Base-by-base conservation (phyloP, 23 tunicate genomes). In the Corella eumyota region DNA sequence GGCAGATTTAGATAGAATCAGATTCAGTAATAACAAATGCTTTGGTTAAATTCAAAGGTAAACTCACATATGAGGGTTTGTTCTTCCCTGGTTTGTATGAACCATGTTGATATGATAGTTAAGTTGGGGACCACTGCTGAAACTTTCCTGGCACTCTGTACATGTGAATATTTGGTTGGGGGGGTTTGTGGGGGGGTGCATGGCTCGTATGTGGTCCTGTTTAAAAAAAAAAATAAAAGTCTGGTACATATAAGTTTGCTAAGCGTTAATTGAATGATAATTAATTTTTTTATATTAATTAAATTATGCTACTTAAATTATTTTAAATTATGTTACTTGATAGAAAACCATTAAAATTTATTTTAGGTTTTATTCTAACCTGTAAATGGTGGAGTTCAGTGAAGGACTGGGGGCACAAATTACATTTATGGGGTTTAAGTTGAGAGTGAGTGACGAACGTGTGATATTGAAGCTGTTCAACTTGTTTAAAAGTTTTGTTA, bases 361-460 rank as follows among this genome's bases (percentile, higher is more conserved):
- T n/a, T 9, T 5, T 19, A 51, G 57, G 23, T 7, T 9, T 19
- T 19, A 11, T 7, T 4, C 63, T 32, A 58, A 84, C 94, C 62
- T 54, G 67, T 63, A 84, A 51, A 49, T 84, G 94, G 49, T 68
- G 94, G 13, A 61, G 60, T 52, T 35, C 74, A 0, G 70, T 51
- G 37, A 84, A 84, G 49, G 83, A 75, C 53, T 84, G 83, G 0
- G 94, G 94, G 33, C 94, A 84, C 3, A 70, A 31, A 0, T 52
- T 25, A 45, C 94, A 84, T 36, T 84, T 84, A 60, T 84, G 94
- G 5, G 94, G 94, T 47, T 84, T 83, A 9, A 75, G 69, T 58
- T 84, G 76, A 30, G 75, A 78, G 36, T 84, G 94, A 4, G 81
- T 66, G 15, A 73, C 76, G 45, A 82, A 82, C 1, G 76, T 62